Base-by-base conservation (phyloP, 2,797 vertebrate genomes). In the Fratercula arctica region DNA sequence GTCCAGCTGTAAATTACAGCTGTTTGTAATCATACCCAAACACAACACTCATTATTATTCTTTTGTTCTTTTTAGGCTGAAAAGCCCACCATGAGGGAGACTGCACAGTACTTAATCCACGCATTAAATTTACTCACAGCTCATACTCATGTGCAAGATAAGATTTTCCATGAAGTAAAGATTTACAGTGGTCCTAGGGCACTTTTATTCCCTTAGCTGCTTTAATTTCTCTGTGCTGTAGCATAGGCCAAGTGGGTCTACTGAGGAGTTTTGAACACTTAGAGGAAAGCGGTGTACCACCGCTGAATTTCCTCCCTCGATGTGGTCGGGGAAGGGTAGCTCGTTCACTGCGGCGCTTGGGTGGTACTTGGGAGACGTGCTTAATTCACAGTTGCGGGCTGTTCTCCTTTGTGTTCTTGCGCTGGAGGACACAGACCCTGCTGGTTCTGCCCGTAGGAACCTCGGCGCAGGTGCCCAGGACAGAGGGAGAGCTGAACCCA, bases 1-100 rank as follows among this genome's bases (percentile, higher is more conserved):
- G 63, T 93, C 93, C 96, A 96, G 90, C 93, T 96, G 90, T 95
- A 96, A 96, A 96, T 96, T 95, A 96, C 94, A 96, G 94, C 84
- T 96, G 94, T 95, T 96, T 91, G 93, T 84, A 94, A 90, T 96
- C 91, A 93, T 91, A 88, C 63, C 67, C 94, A 89, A 95, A 93
- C 77, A 90, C 91, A 96, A 93, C 87, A 81, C 69, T 96, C 95
- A 94, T 95, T 95, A 95, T 90, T 95, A 94, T 95, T 94, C 95
- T 91, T 97, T 95, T 95, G 95, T 96, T 96, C 96, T 85, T 90
- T 95, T 88, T 82, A 69, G 89, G 51, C 94, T 96, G 94, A 94
- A 95, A 96, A 96, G 89, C 89, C 96, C 94, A 91, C 96, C 91
- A 13, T 91, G 85, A 95, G 93, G 91, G 95, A 95, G 91, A 94